phyloP scores from a whole-genome alignment of 2,888 invertebrate genomes.

The Escarpia spicata region DNA sequence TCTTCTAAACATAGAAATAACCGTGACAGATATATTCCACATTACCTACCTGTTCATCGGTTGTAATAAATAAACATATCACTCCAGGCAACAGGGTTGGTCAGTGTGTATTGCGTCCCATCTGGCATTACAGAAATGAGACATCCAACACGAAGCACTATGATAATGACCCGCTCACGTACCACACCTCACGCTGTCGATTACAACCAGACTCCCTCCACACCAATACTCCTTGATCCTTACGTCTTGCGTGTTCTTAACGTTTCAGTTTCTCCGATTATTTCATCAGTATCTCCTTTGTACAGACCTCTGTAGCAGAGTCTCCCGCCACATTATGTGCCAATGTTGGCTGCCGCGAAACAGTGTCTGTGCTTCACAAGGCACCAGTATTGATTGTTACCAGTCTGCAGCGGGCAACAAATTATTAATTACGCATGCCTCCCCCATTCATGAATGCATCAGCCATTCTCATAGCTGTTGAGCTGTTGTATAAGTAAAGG shows the following conservation, averaged over 20 bases:
- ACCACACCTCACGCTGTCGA: background rate
- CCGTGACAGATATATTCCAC: background rate
- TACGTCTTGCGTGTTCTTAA: background rate
- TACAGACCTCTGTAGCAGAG: background rate
- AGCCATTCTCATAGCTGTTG: background rate
- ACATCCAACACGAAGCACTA: background rate
- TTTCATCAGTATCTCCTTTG: background rate
- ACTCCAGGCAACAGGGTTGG: background rate
- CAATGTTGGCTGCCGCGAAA: background rate
- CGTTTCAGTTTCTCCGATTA: background rate
- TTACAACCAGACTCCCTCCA: background rate
- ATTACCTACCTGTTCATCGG: background rate
- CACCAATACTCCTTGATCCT: background rate
- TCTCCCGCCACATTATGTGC: background rate
- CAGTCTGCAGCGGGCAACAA: background rate
- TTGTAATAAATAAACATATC: background rate
- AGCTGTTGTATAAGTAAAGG: background rate
- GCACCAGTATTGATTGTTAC: slow-evolving; percentile 3
- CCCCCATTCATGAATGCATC: slow-evolving; percentile 5
- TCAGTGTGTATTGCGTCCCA: background rate
- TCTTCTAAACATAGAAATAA: background rate
- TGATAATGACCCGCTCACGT: background rate
- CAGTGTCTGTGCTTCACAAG: background rate
- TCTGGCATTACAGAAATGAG: background rate
- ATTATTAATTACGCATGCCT: slow-evolving; percentile 13